Conservation (phyloP, 2,888 invertebrate genomes). For the Leptopilina myrica region DNA sequence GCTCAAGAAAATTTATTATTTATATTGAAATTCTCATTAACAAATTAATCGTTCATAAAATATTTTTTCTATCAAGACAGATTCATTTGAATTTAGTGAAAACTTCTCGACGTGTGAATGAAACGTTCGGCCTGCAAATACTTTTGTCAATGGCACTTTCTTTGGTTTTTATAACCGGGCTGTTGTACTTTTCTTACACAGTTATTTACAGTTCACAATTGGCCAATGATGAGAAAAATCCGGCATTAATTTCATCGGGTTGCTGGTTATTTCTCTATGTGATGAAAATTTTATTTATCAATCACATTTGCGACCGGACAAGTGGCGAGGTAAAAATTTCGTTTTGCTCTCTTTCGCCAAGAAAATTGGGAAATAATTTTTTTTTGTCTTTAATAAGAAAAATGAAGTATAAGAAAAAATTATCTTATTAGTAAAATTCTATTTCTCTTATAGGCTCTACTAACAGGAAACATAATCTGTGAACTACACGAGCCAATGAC, state of each 20-base stretch:
- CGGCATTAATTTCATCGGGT: conserved; percentile 4
- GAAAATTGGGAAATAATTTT: too few species aligned
- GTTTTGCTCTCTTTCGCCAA: too few species aligned
- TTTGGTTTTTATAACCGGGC: conserved; percentile 53
- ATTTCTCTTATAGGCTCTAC: conserved; percentile 54
- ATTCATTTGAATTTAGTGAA: conserved; percentile 61
- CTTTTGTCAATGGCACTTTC: conserved; percentile 56
- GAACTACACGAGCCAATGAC: conserved; percentile 64
- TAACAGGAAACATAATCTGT: conserved; percentile 65
- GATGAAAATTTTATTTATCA: conserved; percentile 46
- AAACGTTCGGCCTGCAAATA: conserved; percentile 59
- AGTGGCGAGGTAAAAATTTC: conserved; percentile 51
- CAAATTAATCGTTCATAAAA: too few species aligned
- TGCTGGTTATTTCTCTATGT: conserved; percentile 51
- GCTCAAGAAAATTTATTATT: too few species aligned
- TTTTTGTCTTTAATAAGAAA: too few species aligned
- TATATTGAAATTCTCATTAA: too few species aligned
- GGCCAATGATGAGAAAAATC: not conserved
- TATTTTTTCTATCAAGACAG: conserved; percentile 51
- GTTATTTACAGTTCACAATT: not conserved
- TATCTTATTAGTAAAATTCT: too few species aligned
- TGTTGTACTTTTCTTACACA: conserved; percentile 57
- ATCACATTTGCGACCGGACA: conserved; percentile 44
- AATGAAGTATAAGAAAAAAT: too few species aligned
- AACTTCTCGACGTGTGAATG: conserved; percentile 54